Conservation (phyloP, 2,797 vertebrate genomes). For the Sternotherus odoratus region DNA sequence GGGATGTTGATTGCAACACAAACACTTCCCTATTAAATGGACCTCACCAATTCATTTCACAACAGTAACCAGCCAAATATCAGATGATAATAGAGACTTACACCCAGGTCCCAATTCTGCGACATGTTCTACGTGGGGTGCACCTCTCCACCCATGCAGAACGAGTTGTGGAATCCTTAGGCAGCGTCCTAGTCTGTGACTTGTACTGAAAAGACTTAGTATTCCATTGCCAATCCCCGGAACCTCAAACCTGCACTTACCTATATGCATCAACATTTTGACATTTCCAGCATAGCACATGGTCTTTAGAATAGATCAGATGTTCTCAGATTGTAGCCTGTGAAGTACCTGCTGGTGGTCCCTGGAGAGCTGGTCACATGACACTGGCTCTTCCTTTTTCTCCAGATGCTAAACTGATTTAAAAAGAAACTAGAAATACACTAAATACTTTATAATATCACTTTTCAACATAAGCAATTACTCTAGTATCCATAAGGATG, state of each 20-base stretch:
- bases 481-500: constrained; percentile 27
- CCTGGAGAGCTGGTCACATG: not conserved
- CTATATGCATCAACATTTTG: not conserved
- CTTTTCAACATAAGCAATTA: constrained; percentile 49
- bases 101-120: rapidly evolving
- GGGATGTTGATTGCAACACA: not conserved
- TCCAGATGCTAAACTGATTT: constrained; percentile 48
- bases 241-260: constrained; percentile 40
- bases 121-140: not conserved
- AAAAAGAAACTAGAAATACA: constrained; percentile 65
- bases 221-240: not conserved
- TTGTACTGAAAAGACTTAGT: rapidly evolving
- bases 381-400: constrained; percentile 16
- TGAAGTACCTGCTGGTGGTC: rapidly evolving
- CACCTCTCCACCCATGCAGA: rapidly evolving
- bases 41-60: not conserved
- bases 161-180: rapidly evolving
- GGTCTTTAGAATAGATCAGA: not conserved
- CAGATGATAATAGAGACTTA: not conserved
- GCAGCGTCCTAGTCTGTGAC: rapidly evolving
- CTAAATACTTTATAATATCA: constrained; percentile 61
- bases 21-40: not conserved
- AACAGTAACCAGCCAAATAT: not conserved
- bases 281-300: not conserved
- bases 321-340: not conserved